Conservation (phyloP, 2,113 vertebrate genomes). For the Sylvia atricapilla region DNA sequence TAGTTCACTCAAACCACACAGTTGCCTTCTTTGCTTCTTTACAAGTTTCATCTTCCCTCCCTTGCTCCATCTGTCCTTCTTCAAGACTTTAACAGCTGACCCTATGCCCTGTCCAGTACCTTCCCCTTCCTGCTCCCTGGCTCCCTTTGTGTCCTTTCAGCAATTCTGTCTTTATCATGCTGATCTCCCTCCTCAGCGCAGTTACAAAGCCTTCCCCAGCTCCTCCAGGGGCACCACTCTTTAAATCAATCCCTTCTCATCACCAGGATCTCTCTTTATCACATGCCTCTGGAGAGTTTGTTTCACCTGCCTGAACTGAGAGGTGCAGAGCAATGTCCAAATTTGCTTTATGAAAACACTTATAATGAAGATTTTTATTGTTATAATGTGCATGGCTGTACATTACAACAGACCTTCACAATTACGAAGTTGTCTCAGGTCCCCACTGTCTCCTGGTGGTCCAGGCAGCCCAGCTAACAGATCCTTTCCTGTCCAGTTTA, state of each 20-base stretch:
- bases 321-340: neutral
- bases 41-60: neutral
- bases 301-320: neutral
- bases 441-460: neutral
- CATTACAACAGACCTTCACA: neutral
- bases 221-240: neutral
- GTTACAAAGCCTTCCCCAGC: conserved; percentile 13
- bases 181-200: neutral
- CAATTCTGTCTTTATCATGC: conserved; percentile 38
- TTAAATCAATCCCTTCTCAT: neutral
- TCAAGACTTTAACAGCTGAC: conserved; percentile 6
- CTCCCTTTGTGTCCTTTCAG: conserved; percentile 39
- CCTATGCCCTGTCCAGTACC: neutral
- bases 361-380: neutral
- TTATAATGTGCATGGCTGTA: neutral
- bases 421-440: neutral
- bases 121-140: neutral
- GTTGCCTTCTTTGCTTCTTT: neutral
- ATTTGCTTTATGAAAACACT: neutral
- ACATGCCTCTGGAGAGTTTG: neutral
- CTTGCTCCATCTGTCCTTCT: neutral
- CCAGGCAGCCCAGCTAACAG: neutral
- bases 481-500: neutral
- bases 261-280: neutral
- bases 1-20: neutral